Evolutionary conservation across 1,140 invertebrate genomes (phyloP).

Genomic region (Tetramorium simillimum): DNA sequence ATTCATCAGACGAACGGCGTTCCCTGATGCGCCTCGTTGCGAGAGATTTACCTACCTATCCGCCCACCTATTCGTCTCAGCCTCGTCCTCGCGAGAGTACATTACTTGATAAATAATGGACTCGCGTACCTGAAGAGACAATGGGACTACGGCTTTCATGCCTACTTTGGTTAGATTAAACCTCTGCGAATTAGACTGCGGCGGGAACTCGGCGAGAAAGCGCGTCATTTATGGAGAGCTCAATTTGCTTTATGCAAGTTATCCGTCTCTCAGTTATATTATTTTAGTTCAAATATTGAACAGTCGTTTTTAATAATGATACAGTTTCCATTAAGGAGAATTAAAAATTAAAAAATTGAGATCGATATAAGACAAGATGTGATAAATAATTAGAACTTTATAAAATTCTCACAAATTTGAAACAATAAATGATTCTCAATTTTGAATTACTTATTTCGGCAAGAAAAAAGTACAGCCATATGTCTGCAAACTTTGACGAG

Average conservation of each 20-base stretch:
- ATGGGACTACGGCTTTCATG: slow-evolving; percentile 27
- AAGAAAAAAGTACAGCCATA: neutral
- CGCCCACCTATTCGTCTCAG: slow-evolving; percentile 21
- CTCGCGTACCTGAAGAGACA: slow-evolving; percentile 29
- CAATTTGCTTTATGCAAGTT: slow-evolving; percentile 14
- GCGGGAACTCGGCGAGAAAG: neutral
- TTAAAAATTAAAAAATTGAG: neutral
- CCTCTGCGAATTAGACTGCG: slow-evolving; percentile 38
- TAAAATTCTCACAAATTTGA: neutral
- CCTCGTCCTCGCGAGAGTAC: slow-evolving; percentile 36
- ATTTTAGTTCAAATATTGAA: neutral
- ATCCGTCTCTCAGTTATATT: neutral
- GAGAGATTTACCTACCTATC: slow-evolving; percentile 55
- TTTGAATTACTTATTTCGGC: neutral
- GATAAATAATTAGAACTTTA: neutral
- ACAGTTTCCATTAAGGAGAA: neutral
- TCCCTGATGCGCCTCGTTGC: slow-evolving; percentile 19
- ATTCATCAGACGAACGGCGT: slow-evolving; percentile 31
- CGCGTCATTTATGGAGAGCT: neutral
- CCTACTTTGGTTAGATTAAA: slow-evolving; percentile 52
- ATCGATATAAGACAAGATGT: neutral
- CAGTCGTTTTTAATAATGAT: neutral
- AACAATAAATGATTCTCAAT: neutral
- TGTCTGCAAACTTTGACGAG: neutral
- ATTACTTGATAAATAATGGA: slow-evolving; percentile 57